Conservation (phyloP, 2,113 vertebrate species). For the Lepus americanus region DNA sequence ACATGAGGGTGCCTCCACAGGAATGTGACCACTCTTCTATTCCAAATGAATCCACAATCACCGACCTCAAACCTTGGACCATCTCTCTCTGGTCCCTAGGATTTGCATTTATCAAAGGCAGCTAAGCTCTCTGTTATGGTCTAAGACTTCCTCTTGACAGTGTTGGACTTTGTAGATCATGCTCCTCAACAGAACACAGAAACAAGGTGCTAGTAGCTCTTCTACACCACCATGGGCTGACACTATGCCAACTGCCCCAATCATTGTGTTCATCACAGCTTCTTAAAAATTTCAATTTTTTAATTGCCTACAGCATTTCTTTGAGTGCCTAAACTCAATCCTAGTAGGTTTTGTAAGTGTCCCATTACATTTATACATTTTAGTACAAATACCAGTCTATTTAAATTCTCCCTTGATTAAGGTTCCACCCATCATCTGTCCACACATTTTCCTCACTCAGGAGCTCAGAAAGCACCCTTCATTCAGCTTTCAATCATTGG, state of each 20-base stretch:
- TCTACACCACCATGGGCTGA: not conserved
- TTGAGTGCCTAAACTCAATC: conserved; percentile 49
- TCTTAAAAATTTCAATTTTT: conserved; percentile 47
- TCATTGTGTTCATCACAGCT: not conserved
- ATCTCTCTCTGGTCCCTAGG: not conserved
- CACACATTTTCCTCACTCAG: not conserved
- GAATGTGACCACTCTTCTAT: not conserved
- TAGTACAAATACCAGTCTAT: conserved; percentile 48
- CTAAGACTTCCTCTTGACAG: not conserved
- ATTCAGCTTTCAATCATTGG: not conserved
- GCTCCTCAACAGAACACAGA: not conserved
- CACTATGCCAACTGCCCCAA: not conserved
- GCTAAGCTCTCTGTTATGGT: not conserved
- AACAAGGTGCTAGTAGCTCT: not conserved
- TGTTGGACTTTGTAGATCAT: not conserved
- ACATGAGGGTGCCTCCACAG: not conserved
- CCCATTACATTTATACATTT: not conserved
- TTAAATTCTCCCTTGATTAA: conserved; percentile 22
- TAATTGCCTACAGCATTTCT: conserved; percentile 8
- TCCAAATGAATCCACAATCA: not conserved
- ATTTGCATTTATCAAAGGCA: not conserved
- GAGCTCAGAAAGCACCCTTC: not conserved
- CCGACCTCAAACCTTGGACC: not conserved
- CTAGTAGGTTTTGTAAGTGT: not conserved
- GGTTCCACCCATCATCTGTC: not conserved